Evolutionary conservation across 2,888 invertebrate species (phyloP), one percentile per base, ranked within the genome.

Genomic region (Eupeodes latifasciatus): DNA sequence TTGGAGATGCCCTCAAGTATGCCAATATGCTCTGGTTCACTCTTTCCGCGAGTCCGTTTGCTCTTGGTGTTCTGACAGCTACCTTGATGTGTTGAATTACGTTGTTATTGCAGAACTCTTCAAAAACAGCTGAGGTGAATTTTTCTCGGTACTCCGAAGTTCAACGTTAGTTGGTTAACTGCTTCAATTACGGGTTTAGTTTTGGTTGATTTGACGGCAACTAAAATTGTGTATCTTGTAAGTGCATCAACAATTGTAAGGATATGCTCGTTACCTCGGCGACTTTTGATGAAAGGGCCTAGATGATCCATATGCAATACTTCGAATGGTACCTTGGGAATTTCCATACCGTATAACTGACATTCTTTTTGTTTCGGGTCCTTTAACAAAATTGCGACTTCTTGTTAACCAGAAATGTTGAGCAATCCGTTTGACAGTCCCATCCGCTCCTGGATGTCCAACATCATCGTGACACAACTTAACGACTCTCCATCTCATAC

Each of bases 41-140:
- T 44, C 85, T 64, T 76, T 87, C 87, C 1, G 7, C 85, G 67
- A 62, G 81, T 12, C 81, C 81, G 27, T 90, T 89, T 11, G 82
- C 80, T 36, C 89, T 47, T 1, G 89, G 88, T 10, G 85, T 89
- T 11, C 86, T 72, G 1, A 86, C 89, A 0, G 85, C 88, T 16
- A 79, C 79, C 53, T 90, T 84, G 5, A 86, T 82, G 55, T 90
- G 89, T 14, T 82, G 74, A 6, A 90, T 83, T 7, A 61, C 76
- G 16, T 88, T 69, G 11, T 62, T 12, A 7, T 71, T 14, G 1
- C 64, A n/a, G 36, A 85, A 89, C 2, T 64, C 44, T 12, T 61
- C 81, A 14, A 81, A 75, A 2, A 14, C 34, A 14, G 51, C 27
- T 2, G 86, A 87, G 4, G 82, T 86, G 47, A 82, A 83, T n/a